Evolutionary conservation across 1,140 invertebrate species (phyloP).

Genomic region (Trichomalopsis sarcophagae): DNA sequence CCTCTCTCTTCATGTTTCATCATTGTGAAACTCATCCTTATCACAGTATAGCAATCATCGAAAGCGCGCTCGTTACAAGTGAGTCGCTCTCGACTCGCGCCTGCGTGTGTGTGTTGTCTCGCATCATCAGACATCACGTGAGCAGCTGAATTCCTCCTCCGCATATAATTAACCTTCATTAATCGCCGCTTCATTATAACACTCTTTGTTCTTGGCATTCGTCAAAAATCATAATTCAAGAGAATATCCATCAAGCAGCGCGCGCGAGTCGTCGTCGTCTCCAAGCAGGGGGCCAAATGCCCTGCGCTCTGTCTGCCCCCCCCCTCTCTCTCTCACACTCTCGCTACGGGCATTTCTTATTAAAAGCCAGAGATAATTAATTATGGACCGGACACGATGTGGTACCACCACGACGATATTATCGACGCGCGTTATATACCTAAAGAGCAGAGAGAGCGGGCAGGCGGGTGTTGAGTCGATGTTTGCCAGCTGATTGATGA

Average conservation of each 20-base stretch:
- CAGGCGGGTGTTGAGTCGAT: conserved; percentile 72
- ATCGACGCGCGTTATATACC: conserved; percentile 68
- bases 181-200: conserved; percentile 15
- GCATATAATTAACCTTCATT: conserved; percentile 54
- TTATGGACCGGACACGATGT: conserved; percentile 67
- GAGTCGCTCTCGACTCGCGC: conserved; percentile 32
- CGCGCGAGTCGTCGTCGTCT: background rate
- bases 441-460: conserved; percentile 60
- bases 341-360: conserved; percentile 57
- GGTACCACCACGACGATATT: conserved; percentile 69
- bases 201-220: conserved; percentile 21
- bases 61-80: conserved; percentile 37
- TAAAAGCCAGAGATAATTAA: conserved; percentile 65
- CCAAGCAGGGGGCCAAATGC: conserved; percentile 5
- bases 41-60: conserved; percentile 39
- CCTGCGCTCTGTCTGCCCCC: background rate
- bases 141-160: background rate
- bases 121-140: too few relatives aligned
- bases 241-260: conserved; percentile 39
- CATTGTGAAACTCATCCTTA: conserved; percentile 52
- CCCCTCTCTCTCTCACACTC: background rate
- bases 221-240: conserved; percentile 50
- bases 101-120: background rate
- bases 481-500: conserved; percentile 74
- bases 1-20: conserved; percentile 36